Conservation (phyloP, 2,888 invertebrate genomes). For the Oxytorus armatus region DNA sequence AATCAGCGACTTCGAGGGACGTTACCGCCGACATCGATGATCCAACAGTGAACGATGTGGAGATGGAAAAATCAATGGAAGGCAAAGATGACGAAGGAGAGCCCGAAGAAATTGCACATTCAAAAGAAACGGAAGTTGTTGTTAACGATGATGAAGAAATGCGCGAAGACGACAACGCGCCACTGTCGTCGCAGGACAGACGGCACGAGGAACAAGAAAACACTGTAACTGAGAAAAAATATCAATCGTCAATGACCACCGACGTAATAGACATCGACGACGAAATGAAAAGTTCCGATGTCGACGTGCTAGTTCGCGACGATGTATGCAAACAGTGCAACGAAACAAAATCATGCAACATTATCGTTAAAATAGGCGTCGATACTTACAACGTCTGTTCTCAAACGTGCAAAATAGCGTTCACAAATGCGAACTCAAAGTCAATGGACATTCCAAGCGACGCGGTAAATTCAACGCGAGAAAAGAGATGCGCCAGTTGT, state of each 20-base stretch:
- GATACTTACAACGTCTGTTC: slow-evolving; percentile 82
- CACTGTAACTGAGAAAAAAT: too few relatives aligned
- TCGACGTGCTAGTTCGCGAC: slow-evolving; percentile 78
- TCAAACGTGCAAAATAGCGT: slow-evolving; percentile 78
- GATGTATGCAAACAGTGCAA: slow-evolving; percentile 81
- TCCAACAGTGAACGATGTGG: slow-evolving; percentile 38
- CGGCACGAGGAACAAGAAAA: too few relatives aligned
- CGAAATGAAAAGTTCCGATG: slow-evolving; percentile 80
- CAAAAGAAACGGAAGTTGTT: slow-evolving; percentile 67
- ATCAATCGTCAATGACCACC: slow-evolving; percentile 63
- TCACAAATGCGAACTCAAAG: slow-evolving; percentile 79
- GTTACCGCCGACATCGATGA: slow-evolving; percentile 62
- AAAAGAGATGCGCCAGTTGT: slow-evolving; percentile 83
- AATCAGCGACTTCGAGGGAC: slow-evolving; percentile 43
- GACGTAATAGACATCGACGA: slow-evolving; percentile 85
- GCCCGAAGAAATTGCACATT: slow-evolving; percentile 7
- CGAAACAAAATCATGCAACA: slow-evolving; percentile 77
- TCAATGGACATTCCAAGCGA: slow-evolving; percentile 82
- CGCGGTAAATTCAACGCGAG: slow-evolving; percentile 81
- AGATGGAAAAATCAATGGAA: slow-evolving; percentile 45
- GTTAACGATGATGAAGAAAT: slow-evolving; percentile 75
- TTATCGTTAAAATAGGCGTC: slow-evolving; percentile 85
- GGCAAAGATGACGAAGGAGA: slow-evolving; percentile 11
- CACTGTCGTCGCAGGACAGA: too few relatives aligned
- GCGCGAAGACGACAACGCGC: too few relatives aligned